Evolutionary conservation across 2,888 invertebrate genomes (phyloP), one percentile per base, ranked within the genome.

Genomic region (Habrosyne pyritoides): DNA sequence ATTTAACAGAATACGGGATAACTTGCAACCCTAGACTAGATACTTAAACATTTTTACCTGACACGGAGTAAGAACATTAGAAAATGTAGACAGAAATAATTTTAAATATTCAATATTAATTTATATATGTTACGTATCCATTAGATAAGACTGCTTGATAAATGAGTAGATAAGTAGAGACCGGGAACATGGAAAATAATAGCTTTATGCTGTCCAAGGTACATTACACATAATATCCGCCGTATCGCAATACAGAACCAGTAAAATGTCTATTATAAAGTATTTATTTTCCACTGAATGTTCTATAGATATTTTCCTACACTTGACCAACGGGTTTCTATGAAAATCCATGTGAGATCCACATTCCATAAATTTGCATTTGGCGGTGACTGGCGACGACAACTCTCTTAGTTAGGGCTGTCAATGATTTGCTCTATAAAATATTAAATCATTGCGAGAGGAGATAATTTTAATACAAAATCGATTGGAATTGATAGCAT

Each of bases 291-390:
- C 42, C 7, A 8, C 42, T 18, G 18, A 42, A 42, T 18, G 0
- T 10, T 48, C 3, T 24, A n/a, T n/a, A 22, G 12, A n/a, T n/a
- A n/a, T n/a, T 48, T 24, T 48, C 48, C 18, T 18, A n/a, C 7
- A 42, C 42, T 26, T 26, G 12, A 48, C 26, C 24, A 24, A 48
- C 48, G 7, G 12, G 48, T 48, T 24, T 66, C 63, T 61, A 70
- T 68, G 70, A 75, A 73, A 73, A 72, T 62, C 66, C 61, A 60
- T 18, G 56, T 60, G 56, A 56, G 57, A 59, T 66, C 67, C 59
- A 71, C 71, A 76, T 79, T 73, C 69, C 69, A 47, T 51, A 24
- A 60, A 79, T 76, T 77, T 71, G 71, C 75, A 79, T 79, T 73
- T 63, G 62, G 59, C 69, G 66, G 63, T 67, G 67, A 65, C 24